Base-by-base conservation (phyloP, 2,797 vertebrate genomes). In the Danio aesculapii region DNA sequence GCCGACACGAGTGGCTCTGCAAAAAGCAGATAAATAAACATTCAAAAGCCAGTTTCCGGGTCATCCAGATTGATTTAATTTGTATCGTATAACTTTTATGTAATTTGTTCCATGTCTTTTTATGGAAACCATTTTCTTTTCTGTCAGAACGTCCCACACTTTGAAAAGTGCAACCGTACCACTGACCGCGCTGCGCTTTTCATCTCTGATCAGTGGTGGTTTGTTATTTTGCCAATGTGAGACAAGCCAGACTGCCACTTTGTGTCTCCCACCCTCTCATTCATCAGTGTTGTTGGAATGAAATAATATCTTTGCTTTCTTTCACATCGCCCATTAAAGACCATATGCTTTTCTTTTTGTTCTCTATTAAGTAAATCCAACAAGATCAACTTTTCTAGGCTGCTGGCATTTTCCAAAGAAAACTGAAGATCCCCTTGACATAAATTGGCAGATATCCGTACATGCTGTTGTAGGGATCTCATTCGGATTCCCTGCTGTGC, bases 51-150 rank as follows among this genome's bases (percentile, higher is more conserved):
- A 13, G 53, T 69, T 77, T 84, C 17, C 21, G 57, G 77, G 72
- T 75, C 72, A 76, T 44, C 73, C 64, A 83, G 44, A 53, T 50
- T 77, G 73, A 73, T 81, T 69, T 77, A 77, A 80, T 77, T 63
- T 44, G 55, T 46, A 64, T 50, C 14, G 1, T 43, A 21, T 30
- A 68, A 50, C 1, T 19, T 71, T 30, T 30, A 30, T 30, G 2
- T 83, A 70, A 77, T 81, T 79, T 11, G 3, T 82, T 82, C 83
- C 76, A 69, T 77, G 70, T 59, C 67, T 74, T 68, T 84, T 81
- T 76, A 82, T 77, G 74, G 68, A 77, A 84, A 66, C 43, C 44
- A 61, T 81, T 72, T 77, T 77, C 50, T 71, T n/a, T 79, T 79
- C n/a, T 62, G 53, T 30, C 39, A 73, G 41, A 68, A 55, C 79